phyloP scores from a whole-genome alignment of 1,140 invertebrate species.

The Drosophila aff. region DNA sequence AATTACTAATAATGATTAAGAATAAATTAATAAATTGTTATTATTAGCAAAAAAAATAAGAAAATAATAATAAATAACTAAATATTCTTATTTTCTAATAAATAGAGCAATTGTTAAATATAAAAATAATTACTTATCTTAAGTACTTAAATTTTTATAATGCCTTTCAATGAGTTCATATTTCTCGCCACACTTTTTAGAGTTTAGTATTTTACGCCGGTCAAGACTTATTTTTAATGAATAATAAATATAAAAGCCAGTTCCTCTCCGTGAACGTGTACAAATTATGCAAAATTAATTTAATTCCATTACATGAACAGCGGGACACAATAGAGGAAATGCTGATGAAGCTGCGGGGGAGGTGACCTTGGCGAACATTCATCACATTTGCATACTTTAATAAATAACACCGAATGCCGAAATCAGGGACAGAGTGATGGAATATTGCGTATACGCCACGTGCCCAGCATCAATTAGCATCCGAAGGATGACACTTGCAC shows the following conservation, averaged over 20 bases:
- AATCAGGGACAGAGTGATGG: slow-evolving; percentile 10
- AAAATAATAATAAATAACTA: too few relatives aligned
- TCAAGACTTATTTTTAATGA: too few relatives aligned
- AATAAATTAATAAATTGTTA: too few relatives aligned
- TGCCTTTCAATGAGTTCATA: too few relatives aligned
- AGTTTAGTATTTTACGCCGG: neutral
- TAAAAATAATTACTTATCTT: too few relatives aligned
- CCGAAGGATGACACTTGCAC: slow-evolving; percentile 11
- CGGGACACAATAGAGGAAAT: neutral
- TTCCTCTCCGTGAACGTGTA: slow-evolving; percentile 15
- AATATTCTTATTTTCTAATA: too few relatives aligned
- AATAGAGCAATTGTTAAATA: too few relatives aligned
- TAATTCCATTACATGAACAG: slow-evolving; percentile 24
- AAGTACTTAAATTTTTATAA: too few relatives aligned
- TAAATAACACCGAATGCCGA: slow-evolving; percentile 27
- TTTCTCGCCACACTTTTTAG: slow-evolving; percentile 2
- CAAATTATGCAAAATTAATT: slow-evolving; percentile 48
- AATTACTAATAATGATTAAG: too few relatives aligned
- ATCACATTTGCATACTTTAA: slow-evolving; percentile 47
- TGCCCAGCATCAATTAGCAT: slow-evolving; percentile 36
- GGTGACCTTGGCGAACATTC: slow-evolving; percentile 21
- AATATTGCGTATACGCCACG: slow-evolving; percentile 35
- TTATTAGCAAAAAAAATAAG: too few relatives aligned
- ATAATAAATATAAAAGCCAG: too few relatives aligned
- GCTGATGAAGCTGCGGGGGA: neutral